Evolutionary conservation across 2,797 vertebrate species (phyloP), one percentile per base, ranked within the genome.

Genomic region (Arnoldichthys spilopterus): DNA sequence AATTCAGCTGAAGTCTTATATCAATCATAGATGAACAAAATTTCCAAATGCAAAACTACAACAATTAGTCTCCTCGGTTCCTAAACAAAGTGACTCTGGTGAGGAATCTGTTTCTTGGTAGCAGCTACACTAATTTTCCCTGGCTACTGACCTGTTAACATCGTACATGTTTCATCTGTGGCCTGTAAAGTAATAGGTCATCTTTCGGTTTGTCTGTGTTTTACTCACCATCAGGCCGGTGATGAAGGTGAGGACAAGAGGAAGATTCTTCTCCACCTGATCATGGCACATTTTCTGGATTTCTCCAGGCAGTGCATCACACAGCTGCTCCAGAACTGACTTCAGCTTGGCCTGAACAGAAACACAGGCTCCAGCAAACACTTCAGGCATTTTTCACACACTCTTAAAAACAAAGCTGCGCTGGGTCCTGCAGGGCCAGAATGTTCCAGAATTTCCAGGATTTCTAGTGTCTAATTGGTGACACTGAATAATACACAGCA

Each of bases 211-310:
- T 45, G 15, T 11, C 0, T 0, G 13, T 63, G 40, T 3, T 22
- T 2, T 20, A 84, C 91, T 81, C 79, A 94, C 94, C 1, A 85
- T 64, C 0, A 86, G 0, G 5, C 49, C 24, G n/a, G 84, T 84
- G 4, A 94, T 1, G 61, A 94, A 87, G 67, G 28, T 84, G 82
- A 94, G 78, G 82, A 76, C 89, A 73, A 91, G 0, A 1, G 91
- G 91, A 18, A 94, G 43, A 24, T 91, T 74, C 78, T 83, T 92
- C 40, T 92, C 88, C 85, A 93, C 87, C 63, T 92, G 85, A 0
- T 89, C 74, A 70, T 81, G 91, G 83, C 94, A 94, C 69, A 85
- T 0, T 51, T 83, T 74, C 47, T 22, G 62, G 4, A 82, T 28
- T 15, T 87, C 74, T 0, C 43, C 81, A 0, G 92, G 92, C 63